phyloP scores from a whole-genome alignment of 2,797 vertebrate species.

The Myotis planiceps region DNA sequence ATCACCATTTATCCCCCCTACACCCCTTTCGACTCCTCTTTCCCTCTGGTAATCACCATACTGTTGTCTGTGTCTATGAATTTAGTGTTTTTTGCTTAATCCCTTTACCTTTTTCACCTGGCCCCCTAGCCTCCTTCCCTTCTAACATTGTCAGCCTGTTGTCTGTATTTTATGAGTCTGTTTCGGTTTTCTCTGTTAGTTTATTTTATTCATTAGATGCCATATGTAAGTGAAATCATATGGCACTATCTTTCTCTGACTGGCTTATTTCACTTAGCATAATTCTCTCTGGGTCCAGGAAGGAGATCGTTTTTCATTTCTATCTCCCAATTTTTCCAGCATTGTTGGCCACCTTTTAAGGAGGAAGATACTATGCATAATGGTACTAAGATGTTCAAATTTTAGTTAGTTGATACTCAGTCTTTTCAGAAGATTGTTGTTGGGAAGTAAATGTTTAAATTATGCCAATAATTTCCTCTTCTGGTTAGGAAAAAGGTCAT shows the following conservation, averaged over 20 bases:
- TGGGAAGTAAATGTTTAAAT: slow-evolving; percentile 7
- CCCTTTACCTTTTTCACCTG: neutral
- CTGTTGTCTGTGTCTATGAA: neutral
- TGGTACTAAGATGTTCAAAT: neutral
- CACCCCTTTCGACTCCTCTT: neutral
- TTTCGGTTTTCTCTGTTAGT: neutral
- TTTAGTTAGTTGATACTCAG: neutral
- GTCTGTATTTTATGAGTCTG: neutral
- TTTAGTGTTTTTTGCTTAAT: neutral
- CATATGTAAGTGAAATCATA: neutral
- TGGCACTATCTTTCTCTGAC: neutral
- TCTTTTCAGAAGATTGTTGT: slow-evolving; percentile 48
- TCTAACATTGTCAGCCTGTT: neutral
- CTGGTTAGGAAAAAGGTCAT: neutral
- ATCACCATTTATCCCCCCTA: neutral
- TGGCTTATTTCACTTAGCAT: neutral
- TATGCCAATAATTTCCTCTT: slow-evolving; percentile 21
- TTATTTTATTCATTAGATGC: neutral
- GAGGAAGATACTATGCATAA: neutral
- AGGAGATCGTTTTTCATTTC: neutral
- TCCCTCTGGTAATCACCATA: neutral
- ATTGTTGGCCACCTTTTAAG: neutral
- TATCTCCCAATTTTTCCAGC: neutral
- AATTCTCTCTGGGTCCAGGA: neutral
- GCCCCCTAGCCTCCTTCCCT: neutral